Conservation (phyloP, 2,888 invertebrate genomes). For the Drosophila eohydei region DNA sequence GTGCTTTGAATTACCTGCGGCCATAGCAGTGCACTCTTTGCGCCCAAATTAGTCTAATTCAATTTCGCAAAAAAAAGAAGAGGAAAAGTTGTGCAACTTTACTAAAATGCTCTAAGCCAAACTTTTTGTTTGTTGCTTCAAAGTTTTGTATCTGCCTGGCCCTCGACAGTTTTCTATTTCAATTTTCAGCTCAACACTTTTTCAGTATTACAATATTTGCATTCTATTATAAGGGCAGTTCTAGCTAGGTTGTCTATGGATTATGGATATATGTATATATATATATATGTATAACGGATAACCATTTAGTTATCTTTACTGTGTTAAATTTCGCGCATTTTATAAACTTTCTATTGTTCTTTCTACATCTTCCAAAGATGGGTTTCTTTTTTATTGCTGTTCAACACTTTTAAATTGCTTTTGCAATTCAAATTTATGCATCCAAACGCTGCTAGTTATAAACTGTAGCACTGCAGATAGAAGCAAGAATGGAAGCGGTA, state of each 20-base stretch:
- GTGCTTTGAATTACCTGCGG: conserved; percentile 18
- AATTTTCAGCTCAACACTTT: conserved; percentile 12
- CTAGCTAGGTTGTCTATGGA: not conserved
- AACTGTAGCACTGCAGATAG: conserved; percentile 12
- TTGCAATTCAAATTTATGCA: conserved; percentile 48
- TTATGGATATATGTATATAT: not conserved
- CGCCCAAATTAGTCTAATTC: conserved; percentile 24
- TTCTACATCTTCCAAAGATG: not conserved
- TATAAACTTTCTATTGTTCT: not conserved
- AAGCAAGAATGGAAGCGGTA: not conserved
- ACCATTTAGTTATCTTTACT: not conserved
- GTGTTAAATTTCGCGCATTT: not conserved
- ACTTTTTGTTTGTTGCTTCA: conserved; percentile 13
- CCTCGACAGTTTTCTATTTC: conserved; percentile 38
- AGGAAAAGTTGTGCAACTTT: conserved; percentile 1
- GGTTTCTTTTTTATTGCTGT: conserved; percentile 6
- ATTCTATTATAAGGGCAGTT: not conserved
- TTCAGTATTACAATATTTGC: not conserved
- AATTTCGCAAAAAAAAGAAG: conserved; percentile 12
- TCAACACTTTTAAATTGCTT: conserved; percentile 34
- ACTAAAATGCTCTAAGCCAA: conserved; percentile 1
- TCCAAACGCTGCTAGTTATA: conserved; percentile 14
- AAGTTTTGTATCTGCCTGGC: conserved; percentile 7
- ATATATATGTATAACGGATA: not conserved
- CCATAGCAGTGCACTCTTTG: conserved; percentile 1